Conservation (phyloP, 2,797 vertebrate species). For the Anniella stebbinsi region DNA sequence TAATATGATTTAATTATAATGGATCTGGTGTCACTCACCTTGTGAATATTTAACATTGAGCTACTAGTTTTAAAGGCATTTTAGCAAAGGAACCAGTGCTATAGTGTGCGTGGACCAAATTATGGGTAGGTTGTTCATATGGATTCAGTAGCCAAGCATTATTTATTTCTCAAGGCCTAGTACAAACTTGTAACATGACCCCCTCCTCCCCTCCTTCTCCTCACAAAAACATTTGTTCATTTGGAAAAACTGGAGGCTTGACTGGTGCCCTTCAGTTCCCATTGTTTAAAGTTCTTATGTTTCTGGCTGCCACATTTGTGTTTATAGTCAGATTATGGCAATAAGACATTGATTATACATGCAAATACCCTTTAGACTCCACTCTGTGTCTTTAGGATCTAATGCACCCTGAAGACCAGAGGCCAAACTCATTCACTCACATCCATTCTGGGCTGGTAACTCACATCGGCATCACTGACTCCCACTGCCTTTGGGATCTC, state of each 20-base stretch:
- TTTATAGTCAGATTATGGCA: background rate
- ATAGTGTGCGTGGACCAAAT: slow-evolving; percentile 33
- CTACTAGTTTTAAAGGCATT: slow-evolving; percentile 58
- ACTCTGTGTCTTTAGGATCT: background rate
- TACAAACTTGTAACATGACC: background rate
- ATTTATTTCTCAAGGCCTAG: background rate
- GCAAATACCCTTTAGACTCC: background rate
- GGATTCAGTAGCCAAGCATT: background rate
- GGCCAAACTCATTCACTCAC: background rate
- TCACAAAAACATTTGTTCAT: background rate
- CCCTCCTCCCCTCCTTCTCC: too few relatives aligned
- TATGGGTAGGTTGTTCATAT: background rate
- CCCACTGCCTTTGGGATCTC: too few relatives aligned
- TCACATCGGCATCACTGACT: background rate
- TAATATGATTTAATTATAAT: slow-evolving; percentile 68
- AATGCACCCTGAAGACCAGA: too few relatives aligned
- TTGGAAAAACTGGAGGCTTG: background rate
- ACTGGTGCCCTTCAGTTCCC: background rate
- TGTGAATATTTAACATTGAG: slow-evolving; percentile 67
- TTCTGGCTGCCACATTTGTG: background rate
- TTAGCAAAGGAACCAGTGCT: slow-evolving; percentile 44
- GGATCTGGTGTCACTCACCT: slow-evolving; percentile 62
- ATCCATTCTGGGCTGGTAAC: background rate
- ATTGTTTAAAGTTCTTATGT: background rate
- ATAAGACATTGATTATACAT: background rate